Base-by-base conservation (phyloP, 2,113 vertebrate genomes). In the Camarhynchus parvulus region DNA sequence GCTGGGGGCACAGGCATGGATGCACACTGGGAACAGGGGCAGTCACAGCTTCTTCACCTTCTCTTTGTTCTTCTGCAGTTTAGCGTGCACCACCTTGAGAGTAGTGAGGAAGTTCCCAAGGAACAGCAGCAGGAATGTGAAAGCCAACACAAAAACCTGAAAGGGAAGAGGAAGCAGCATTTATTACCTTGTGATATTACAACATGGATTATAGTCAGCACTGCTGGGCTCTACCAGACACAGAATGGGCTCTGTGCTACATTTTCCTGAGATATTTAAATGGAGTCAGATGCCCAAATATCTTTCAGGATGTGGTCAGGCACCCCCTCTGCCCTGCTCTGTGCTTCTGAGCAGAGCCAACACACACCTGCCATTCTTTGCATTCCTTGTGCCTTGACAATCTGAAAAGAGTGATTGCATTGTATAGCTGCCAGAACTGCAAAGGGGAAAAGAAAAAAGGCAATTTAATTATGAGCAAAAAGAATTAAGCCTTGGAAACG, bases 371-470 rank as follows among this genome's bases (percentile, higher is more conserved):
- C 99, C 99, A 99, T 97, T 99, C 99, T 95, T 98, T 99, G 97
- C 99, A 99, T 75, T 99, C 98, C 58, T 99, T 97, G 5, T 98
- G 99, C 91, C 98, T 97, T 10, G 98, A 99, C 97, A 99, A 96
- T 84, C 98, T 98, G 46, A 99, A 99, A 87, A 99, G 97, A 1
- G 98, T 99, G 97, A 99, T 39, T 0, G 99, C 98, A 46, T 99
- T 99, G 95, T 99, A 99, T 12, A 99, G 98, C 98, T 99, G 99
- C 99, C 99, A 99, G 96, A 99, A 99, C 99, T 99, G 94, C 24
- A 84, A 76, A 83, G 30, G 7, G 9, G 7, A 10, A 35, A 53
- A 52, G 52, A 47, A 64, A 56, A 56, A 39, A 33, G 1, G 13
- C 13, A 30, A 19, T 31, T 72, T 86, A 6, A 61, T 72, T 68